These are phyloP conservation scores for Mnemiopsis leidyi DNA, from an alignment of 37 sponge, comb jelly and placozoan genomes.

Conservation along the genomic window DNA sequence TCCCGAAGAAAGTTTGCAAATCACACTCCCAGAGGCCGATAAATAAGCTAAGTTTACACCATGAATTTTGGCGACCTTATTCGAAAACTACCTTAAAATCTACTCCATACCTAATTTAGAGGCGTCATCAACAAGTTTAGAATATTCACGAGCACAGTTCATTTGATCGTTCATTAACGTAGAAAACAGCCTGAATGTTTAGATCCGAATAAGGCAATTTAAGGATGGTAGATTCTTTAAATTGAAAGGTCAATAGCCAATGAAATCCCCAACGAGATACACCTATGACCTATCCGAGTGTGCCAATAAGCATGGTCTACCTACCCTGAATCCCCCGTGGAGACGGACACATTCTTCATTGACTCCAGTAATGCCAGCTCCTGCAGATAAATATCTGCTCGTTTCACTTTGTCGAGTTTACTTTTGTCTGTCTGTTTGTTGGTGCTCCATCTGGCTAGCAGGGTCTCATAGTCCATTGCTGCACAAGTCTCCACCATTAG, in stretches of 20 bases:
- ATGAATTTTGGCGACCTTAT: no score
- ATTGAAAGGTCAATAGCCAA: no score
- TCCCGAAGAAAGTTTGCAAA: no score
- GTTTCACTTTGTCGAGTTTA: not conserved
- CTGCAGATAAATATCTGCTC: not conserved
- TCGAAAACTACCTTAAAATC: no score
- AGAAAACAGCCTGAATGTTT: slow-evolving; percentile 10
- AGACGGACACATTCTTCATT: not conserved
- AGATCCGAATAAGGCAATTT: no score
- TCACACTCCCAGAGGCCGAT: no score
- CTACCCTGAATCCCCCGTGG: not conserved
- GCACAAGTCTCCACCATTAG: not conserved
- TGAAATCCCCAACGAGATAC: no score
- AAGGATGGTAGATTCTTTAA: no score
- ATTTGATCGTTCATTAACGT: not conserved
- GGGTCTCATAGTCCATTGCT: not conserved
- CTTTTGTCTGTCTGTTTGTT: not conserved
- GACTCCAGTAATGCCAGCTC: not conserved
- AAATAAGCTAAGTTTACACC: no score
- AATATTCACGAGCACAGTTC: not conserved
- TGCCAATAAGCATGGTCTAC: no score
- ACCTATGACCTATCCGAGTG: no score
- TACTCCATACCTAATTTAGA: no score
- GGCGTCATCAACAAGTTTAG: slow-evolving; percentile 4
- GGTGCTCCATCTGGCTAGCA: not conserved